Evolutionary conservation across 1,140 invertebrate species (phyloP).

Genomic region (Harpegnathos saltator): DNA sequence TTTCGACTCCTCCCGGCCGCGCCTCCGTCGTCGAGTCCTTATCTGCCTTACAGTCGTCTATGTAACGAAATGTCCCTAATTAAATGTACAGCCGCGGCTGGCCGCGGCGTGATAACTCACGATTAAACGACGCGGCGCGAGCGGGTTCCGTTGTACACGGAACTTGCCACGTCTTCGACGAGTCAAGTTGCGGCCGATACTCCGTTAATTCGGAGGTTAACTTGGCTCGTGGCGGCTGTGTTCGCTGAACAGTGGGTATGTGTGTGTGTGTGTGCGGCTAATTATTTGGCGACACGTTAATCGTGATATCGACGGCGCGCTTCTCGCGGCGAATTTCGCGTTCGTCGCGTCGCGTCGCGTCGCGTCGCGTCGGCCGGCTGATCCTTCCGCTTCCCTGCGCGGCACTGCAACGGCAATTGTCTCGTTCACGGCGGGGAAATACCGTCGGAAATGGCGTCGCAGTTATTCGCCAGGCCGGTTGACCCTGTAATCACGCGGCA

Average conservation of each 20-base stretch:
- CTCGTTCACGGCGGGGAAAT: no score
- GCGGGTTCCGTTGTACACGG: neutral
- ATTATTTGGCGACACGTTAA: conserved; percentile 24
- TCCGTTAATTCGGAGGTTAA: conserved; percentile 22
- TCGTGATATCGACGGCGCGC: no score
- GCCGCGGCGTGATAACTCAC: conserved; percentile 32
- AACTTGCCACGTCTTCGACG: conserved; percentile 15
- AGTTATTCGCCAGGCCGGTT: neutral
- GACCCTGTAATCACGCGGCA: neutral
- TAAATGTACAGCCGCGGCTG: conserved; percentile 20
- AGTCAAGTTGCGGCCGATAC: conserved; percentile 2
- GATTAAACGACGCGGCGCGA: conserved; percentile 15
- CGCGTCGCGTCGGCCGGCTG: no score
- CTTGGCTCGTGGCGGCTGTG: neutral
- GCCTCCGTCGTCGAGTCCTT: conserved; percentile 25
- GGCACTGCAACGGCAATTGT: no score
- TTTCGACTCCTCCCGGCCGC: conserved; percentile 13
- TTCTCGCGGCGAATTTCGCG: no score
- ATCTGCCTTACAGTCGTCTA: no score
- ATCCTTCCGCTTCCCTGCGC: no score
- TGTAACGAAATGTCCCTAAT: conserved; percentile 52
- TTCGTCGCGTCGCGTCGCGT: no score
- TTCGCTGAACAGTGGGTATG: neutral
- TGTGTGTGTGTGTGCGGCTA: no score
- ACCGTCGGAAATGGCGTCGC: neutral